Conservation (phyloP, 2,797 vertebrate genomes). For the Tokudaia muenninki region DNA sequence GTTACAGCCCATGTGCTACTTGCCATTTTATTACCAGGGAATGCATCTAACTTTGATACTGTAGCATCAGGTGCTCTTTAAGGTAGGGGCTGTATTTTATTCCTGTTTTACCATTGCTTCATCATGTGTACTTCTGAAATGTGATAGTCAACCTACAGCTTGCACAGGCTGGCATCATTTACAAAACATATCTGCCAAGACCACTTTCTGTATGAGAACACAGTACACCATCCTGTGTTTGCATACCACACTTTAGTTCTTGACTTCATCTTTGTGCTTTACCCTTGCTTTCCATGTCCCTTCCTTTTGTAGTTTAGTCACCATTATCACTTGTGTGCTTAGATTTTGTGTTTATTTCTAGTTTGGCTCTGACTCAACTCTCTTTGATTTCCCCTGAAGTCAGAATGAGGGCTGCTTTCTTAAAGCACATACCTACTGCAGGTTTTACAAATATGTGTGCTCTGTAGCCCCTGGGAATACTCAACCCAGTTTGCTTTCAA, state of each 20-base stretch:
- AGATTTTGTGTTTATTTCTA: slow-evolving; percentile 39
- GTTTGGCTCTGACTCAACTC: not conserved
- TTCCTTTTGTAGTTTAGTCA: not conserved
- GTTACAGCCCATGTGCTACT: not conserved
- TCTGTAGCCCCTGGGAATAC: not conserved
- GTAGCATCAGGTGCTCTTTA: not conserved
- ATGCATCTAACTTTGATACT: not conserved
- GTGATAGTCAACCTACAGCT: not conserved
- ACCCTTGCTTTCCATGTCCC: not conserved
- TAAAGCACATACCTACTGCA: not conserved
- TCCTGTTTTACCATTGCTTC: not conserved
- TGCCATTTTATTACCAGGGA: slow-evolving; percentile 38
- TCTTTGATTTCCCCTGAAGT: not conserved
- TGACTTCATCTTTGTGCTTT: not conserved
- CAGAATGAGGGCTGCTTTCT: slow-evolving; percentile 6
- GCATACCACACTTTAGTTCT: not conserved
- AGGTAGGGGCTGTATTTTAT: not conserved
- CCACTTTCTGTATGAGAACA: not conserved
- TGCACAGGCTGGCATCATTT: not conserved
- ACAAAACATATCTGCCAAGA: not conserved
- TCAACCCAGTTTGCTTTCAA: slow-evolving; percentile 40
- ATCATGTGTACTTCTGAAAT: not conserved
- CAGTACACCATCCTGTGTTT: not conserved
- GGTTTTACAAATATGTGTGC: not conserved
- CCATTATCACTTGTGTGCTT: not conserved